These are phyloP conservation scores for Chaetodon trifasciatus DNA, from an alignment of 2,797 vertebrate species.

Conservation along the genomic window DNA sequence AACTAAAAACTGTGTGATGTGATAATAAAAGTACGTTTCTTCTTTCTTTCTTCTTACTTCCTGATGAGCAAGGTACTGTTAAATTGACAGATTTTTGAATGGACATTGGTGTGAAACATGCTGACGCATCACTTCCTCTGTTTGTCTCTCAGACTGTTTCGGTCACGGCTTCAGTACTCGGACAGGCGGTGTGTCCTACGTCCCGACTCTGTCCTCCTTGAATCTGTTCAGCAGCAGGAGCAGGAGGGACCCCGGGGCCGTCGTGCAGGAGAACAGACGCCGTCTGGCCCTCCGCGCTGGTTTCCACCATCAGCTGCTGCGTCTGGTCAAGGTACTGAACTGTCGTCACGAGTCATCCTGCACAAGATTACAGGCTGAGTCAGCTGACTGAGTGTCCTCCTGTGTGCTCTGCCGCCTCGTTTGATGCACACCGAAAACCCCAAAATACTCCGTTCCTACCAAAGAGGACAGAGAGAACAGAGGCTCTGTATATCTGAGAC, in stretches of 20 bases:
- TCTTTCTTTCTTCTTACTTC: too few relatives aligned
- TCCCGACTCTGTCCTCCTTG: constrained; percentile 90
- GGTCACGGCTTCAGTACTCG: constrained; percentile 91
- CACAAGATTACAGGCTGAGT: not conserved
- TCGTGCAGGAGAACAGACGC: constrained; percentile 92
- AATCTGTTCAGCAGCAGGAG: constrained; percentile 93
- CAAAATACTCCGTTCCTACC: too few relatives aligned
- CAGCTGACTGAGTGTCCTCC: not conserved
- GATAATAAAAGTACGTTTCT: too few relatives aligned
- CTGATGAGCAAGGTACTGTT: not conserved
- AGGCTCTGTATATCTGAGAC: too few relatives aligned
- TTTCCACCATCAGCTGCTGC: constrained; percentile 87
- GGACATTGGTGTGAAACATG: not conserved
- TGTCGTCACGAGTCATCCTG: not conserved
- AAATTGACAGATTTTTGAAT: not conserved
- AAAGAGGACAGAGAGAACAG: too few relatives aligned
- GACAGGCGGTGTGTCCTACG: constrained; percentile 90
- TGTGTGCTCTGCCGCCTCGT: not conserved
- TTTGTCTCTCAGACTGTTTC: constrained; percentile 80
- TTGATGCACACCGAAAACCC: not conserved
- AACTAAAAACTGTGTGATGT: too few relatives aligned
- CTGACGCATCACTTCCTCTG: not conserved
- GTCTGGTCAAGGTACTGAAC: constrained; percentile 87
- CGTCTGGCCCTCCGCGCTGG: constrained; percentile 88
- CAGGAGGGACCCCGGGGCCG: constrained; percentile 86